phyloP scores from a whole-genome alignment of 2,797 vertebrate species.

The Ceryle rudis region DNA sequence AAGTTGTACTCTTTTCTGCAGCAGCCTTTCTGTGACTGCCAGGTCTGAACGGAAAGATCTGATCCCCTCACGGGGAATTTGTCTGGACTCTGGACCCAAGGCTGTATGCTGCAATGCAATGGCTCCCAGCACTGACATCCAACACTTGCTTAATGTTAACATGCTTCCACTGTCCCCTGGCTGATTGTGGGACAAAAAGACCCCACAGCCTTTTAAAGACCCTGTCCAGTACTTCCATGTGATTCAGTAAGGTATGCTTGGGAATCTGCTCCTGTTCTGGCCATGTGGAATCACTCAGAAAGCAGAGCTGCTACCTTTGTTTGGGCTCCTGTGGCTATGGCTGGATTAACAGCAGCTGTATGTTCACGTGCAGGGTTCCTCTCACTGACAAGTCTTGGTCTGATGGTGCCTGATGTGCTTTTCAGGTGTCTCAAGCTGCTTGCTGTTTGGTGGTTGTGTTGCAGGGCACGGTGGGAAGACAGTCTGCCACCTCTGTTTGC shows the following conservation, averaged over 20 bases:
- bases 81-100: background rate
- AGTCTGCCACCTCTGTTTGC: background rate
- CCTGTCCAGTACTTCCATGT: rapidly evolving
- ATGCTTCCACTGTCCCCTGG: background rate
- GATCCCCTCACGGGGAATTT: background rate
- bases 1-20: background rate
- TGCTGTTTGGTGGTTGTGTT: background rate
- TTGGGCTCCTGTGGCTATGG: background rate
- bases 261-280: background rate
- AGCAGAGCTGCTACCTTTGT: background rate
- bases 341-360: background rate
- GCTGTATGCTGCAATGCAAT: rapidly evolving
- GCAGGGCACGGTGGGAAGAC: background rate
- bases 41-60: background rate
- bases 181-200: background rate
- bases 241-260: background rate
- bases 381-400: background rate
- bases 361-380: background rate
- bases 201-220: background rate
- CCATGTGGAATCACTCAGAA: background rate
- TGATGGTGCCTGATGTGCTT: background rate
- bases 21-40: background rate
- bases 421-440: background rate
- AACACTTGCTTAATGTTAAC: background rate
- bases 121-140: background rate